Base-by-base conservation (phyloP, 1,140 invertebrate species). In the Vanessa tameamea region DNA sequence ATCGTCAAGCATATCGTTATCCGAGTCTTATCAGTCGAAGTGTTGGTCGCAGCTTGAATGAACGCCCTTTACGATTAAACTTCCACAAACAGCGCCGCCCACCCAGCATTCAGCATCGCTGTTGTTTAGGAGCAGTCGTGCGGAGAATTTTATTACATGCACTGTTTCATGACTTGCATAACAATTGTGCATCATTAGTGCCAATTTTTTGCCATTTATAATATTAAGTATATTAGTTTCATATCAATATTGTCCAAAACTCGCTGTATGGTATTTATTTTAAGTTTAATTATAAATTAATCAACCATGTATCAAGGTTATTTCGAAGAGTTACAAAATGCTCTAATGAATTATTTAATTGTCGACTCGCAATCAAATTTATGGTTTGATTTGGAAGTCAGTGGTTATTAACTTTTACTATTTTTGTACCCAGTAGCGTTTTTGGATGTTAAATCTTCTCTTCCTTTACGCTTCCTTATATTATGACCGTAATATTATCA, bases 141-240 rank as follows among this genome's bases (percentile, higher is more conserved):
- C 53, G 66, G 47, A 15, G 66, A 57, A 47, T 68, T 68, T 37
- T 47, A 59, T 68, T 55, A n/a, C 31, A 59, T 68, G 26, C 26
- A 37, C 26, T 61, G 53, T 20, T 55, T 20, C 37, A 16, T 43
- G 66, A 16, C 66, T 68, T 57, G 66, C 66, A 68, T 68, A 59
- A 57, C 31, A 47, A 57, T 57, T 14, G 65, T 43, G n/a, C 11
- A 68, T 68, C 43, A 31, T 57, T 55, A 20, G 20, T 14, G 26
- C 12, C 12, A 57, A 15, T 4, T 31, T 12, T 51, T 51, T 51
- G 6, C 12, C 48, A 51, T 51, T 15, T 51, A n/a, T 14, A 51
- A 51, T 51, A n/a, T 15, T 15, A n/a, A n/a, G n/a, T n/a, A n/a
- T 7, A 4, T 15, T n/a, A 16, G n/a, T 23, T 20, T 55, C 2